Percentiles rank a stretch among this genome's conserved stretches.
Evolutionary conservation across 2,888 invertebrate genomes (phyloP).

Genomic region (Trachelus troglodyta): DNA sequence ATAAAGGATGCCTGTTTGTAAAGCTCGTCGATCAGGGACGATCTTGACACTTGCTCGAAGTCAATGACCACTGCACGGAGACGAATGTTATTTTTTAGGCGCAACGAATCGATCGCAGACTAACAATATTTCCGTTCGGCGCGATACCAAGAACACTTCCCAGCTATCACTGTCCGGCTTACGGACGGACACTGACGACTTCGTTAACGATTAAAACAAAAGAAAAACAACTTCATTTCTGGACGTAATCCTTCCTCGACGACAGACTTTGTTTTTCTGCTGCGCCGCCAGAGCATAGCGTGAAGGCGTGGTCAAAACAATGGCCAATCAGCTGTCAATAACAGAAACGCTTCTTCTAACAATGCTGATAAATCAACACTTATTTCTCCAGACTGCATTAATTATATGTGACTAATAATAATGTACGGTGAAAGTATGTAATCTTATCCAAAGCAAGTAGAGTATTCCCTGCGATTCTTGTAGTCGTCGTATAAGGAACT

Average conservation of each 20-base stretch:
- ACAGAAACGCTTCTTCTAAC: background rate
- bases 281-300: slow-evolving; percentile 18
- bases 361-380: background rate
- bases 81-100: slow-evolving; percentile 20
- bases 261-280: slow-evolving; percentile 9
- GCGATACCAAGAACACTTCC: background rate
- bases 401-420: background rate
- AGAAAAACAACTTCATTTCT: slow-evolving; percentile 11
- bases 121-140: background rate
- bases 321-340: slow-evolving; percentile 20
- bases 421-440: background rate
- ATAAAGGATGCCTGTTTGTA: background rate
- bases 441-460: background rate
- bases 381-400: background rate
- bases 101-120: background rate
- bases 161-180: background rate
- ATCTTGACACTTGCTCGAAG: slow-evolving; percentile 50
- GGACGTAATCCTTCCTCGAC: slow-evolving; percentile 8
- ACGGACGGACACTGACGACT: slow-evolving; percentile 7
- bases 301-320: slow-evolving; percentile 23
- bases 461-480: background rate
- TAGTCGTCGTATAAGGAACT: background rate
- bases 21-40: background rate
- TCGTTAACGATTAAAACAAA: slow-evolving; percentile 19
- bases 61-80: slow-evolving; percentile 44